Evolutionary conservation across 2,113 vertebrate genomes (phyloP).

Genomic region (Chionodraco myersi): DNA sequence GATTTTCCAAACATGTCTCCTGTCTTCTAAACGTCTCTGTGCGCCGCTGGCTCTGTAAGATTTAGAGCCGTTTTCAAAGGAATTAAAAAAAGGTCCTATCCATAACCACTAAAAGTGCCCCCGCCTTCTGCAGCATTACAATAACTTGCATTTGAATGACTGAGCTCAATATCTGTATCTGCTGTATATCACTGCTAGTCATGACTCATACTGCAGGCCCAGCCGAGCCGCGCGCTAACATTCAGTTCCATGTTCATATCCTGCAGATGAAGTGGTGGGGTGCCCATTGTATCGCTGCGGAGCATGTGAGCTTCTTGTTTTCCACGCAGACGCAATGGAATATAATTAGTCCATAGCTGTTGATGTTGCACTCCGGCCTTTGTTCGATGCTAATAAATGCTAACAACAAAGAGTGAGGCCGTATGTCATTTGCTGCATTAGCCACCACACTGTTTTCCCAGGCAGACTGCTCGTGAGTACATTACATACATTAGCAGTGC

Average conservation of each 20-base stretch:
- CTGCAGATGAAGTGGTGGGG: conserved; percentile 57
- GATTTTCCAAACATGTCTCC: conserved; percentile 49
- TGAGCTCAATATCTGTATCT: conserved; percentile 42
- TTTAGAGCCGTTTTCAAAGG: conserved; percentile 43
- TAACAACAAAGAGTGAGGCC: conserved; percentile 60
- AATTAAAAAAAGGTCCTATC: conserved; percentile 60
- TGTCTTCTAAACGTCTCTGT: conserved; percentile 28
- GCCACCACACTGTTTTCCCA: conserved; percentile 60
- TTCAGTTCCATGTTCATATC: conserved; percentile 52
- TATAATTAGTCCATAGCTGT: conserved; percentile 60
- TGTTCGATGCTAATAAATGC: conserved; percentile 63
- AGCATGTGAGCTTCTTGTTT: conserved; percentile 49
- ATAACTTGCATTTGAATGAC: conserved; percentile 66
- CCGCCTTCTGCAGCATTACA: conserved; percentile 61
- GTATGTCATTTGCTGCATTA: conserved; percentile 74
- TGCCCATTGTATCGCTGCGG: conserved; percentile 29
- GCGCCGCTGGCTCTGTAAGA: conserved; percentile 19
- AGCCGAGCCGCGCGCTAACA: not conserved
- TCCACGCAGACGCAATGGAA: conserved; percentile 48
- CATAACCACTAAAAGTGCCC: conserved; percentile 67
- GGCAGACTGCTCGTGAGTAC: conserved; percentile 55
- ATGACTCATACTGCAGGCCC: conserved; percentile 56
- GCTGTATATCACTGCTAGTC: conserved; percentile 51
- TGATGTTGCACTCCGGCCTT: conserved; percentile 28
- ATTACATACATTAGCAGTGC: conserved; percentile 77